Base-by-base conservation (phyloP, 2,888 invertebrate species). In the Neuroscelio doddi region DNA sequence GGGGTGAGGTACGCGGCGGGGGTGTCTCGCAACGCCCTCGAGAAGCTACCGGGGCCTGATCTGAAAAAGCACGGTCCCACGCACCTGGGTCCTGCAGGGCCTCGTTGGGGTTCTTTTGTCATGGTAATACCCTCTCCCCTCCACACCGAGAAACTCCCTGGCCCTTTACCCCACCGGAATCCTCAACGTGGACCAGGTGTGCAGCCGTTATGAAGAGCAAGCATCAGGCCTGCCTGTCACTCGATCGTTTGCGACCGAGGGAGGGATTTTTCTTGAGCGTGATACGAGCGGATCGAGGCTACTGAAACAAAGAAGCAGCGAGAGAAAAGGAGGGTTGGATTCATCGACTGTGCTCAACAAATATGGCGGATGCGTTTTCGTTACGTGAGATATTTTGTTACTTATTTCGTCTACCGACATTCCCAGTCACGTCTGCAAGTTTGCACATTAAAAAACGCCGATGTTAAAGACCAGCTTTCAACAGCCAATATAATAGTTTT, bases 1-100 rank as follows among this genome's bases (percentile, higher is more conserved):
- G 27, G 29, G 47, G 44, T 45, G 51, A 52, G 42, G 41, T 58
- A 63, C 76, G 72, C 78, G 80, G 80, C 80, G 82, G 80, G 80
- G 80, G 80, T 77, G 79, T 78, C 56, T 68, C 69, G 75, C 70
- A 78, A 79, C 77, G 80, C 78, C 80, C 79, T 80, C 75, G 70
- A 68, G 71, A 70, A 62, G 78, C 81, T 80, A 81, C 79, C 69
- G 78, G 77, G 73, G 71, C 75, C 72, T 66, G 53, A 51, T 14
- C 49, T 72, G 55, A 74, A 73, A 74, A 64, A 73, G 39, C 53
- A 24, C 57, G 78, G 82, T 82, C 81, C 82, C 82, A 82, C 82
- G 82, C 80, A 82, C 79, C 81, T 80, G 81, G 81, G 75, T 71
- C 73, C 75, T 55, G 74, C 73, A 49, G 69, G 69, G 71, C 72